These are phyloP conservation scores for Drosophila histrio DNA, from an alignment of 2,888 invertebrate genomes.

Conservation along the genomic window DNA sequence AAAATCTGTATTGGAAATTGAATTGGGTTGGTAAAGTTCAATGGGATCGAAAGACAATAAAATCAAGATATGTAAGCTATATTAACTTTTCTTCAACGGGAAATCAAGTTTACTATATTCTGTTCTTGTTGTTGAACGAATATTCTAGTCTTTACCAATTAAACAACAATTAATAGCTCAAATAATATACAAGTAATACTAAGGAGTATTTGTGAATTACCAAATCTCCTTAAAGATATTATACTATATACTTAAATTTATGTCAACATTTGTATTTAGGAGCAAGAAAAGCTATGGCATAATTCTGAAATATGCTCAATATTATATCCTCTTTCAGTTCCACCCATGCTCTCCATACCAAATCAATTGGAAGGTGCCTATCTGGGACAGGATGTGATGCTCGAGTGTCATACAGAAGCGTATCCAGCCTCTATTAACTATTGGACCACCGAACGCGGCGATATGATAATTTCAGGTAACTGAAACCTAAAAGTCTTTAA, in stretches of 20 bases:
- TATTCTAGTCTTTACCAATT: no score
- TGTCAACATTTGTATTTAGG: background rate
- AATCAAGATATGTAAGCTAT: background rate
- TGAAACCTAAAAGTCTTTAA: background rate
- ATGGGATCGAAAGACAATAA: constrained; percentile 3
- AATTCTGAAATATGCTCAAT: background rate
- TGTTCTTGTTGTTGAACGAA: no score
- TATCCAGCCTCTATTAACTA: constrained; percentile 97
- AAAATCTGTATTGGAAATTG: constrained; percentile 28
- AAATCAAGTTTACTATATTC: no score
- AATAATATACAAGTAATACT: no score
- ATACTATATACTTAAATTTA: background rate
- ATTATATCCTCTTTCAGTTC: constrained; percentile 87
- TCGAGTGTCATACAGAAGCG: constrained; percentile 96
- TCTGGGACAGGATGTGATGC: constrained; percentile 93
- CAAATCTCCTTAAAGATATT: no score
- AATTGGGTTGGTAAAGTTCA: constrained; percentile 4
- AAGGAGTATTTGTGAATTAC: no score
- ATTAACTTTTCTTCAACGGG: no score
- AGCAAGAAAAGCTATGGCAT: background rate
- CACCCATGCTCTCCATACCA: constrained; percentile 96
- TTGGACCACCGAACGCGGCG: constrained; percentile 95
- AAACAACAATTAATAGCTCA: no score
- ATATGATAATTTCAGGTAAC: constrained; percentile 96
- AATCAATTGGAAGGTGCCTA: constrained; percentile 96